Percentiles rank a stretch among this genome's conserved stretches.
Evolutionary conservation across 2,113 vertebrate genomes (phyloP).

Genomic region (Stictonetta naevosa): DNA sequence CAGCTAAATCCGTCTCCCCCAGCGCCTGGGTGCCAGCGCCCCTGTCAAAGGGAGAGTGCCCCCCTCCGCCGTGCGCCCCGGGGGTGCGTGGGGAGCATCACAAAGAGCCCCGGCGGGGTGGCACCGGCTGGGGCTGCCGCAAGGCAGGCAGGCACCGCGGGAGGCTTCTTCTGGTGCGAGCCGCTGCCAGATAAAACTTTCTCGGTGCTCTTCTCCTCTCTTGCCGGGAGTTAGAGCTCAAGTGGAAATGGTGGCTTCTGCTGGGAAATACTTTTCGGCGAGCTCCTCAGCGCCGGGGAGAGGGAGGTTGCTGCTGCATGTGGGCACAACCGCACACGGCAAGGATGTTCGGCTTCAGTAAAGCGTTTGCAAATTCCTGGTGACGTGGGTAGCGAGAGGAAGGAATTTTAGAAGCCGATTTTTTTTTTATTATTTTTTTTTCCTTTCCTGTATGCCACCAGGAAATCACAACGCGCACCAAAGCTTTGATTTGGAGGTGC

Average conservation of each 20-base stretch:
- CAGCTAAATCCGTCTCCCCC: neutral
- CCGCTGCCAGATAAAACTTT: slow-evolving; percentile 10
- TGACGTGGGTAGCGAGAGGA: slow-evolving; percentile 23
- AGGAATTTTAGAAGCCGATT: neutral
- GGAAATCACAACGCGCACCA: neutral
- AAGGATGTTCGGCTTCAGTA: slow-evolving; percentile 30
- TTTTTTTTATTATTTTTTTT: neutral
- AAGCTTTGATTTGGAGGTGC: neutral
- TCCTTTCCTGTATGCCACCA: neutral
- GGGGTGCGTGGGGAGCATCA: neutral
- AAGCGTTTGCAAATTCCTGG: slow-evolving; percentile 13
- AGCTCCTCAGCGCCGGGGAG: neutral
- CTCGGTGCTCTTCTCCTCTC: neutral
- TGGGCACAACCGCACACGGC: slow-evolving; percentile 30
- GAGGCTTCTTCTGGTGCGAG: neutral
- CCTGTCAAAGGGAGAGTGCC: neutral
- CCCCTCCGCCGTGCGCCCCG: neutral
- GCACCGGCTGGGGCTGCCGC: neutral
- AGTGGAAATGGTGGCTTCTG: slow-evolving; percentile 44
- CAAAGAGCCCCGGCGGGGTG: slow-evolving; percentile 5
- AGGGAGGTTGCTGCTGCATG: slow-evolving; percentile 35
- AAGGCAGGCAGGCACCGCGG: neutral
- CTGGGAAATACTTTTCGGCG: slow-evolving; percentile 21
- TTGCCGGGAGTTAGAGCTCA: slow-evolving; percentile 4
- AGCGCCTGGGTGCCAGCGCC: neutral